Evolutionary conservation across 2,888 invertebrate genomes (phyloP), one percentile per base, ranked within the genome.

Genomic region (Cryptus armator): DNA sequence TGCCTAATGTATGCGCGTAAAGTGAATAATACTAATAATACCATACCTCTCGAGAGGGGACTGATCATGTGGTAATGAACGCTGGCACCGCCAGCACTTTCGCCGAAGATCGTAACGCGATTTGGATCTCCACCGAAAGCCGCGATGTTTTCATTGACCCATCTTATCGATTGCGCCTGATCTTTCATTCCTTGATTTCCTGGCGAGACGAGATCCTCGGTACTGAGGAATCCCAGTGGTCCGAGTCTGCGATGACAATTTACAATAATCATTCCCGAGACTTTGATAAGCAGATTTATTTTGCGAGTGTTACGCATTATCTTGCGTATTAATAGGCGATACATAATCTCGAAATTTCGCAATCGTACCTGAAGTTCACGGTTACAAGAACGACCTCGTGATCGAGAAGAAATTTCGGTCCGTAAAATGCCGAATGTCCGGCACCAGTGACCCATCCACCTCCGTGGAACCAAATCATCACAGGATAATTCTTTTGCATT

Each of bases 391-490:
- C 92, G 0, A 97, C 94, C 87, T 97, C 96, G 86, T 95, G 95
- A 87, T 97, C 97, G 67, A 97, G 93, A 2, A 97, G 93, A 88
- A 95, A 95, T 85, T 97, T 95, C 0, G 97, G 97, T 0, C 96
- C 96, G 89, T 97, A 97, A 94, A 95, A 96, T 2, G 94, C 91
- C 0, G 96, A 95, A 71, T 96, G 96, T 0, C 96, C 96, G 0
- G 96, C 95, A 0, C 97, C 97, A 82, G 96, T 96, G 91, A 97
- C 95, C 96, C 96, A 97, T 3, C 97, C 97, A 3, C 97, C 97
- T 0, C 96, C 96, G 83, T 96, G 96, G 84, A 96, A 94, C 94
- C 96, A 97, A 16, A 97, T 94, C 97, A 97, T 97, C 0, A 97
- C 97, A 0, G 97, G 96, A 70, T 91, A 91, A 37, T 87, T 86